phyloP scores from a whole-genome alignment of 2,797 vertebrate genomes.

The Clarias platycephalus region DNA sequence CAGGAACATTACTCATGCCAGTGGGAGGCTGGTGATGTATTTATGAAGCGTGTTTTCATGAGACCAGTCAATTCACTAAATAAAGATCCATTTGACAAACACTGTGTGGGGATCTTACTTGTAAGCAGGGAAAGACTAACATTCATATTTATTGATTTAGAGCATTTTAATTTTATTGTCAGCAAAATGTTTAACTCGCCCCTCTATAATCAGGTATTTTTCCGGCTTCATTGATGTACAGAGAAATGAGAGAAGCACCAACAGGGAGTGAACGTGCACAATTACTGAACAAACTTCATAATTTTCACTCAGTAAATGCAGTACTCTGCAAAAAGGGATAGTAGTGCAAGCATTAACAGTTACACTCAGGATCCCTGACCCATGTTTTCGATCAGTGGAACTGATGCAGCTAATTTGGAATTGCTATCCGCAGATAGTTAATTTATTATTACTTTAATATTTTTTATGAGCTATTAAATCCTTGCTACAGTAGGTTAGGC shows the following conservation, averaged over 20 bases:
- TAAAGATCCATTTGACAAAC: background rate
- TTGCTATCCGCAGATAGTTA: background rate
- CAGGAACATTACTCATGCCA: constrained; percentile 19
- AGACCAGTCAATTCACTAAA: background rate
- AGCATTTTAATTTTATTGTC: background rate
- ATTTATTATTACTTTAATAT: background rate
- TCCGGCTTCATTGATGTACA: background rate
- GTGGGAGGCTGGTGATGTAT: background rate
- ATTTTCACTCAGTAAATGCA: background rate
- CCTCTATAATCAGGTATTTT: background rate
- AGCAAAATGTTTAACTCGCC: background rate
- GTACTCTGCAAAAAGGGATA: background rate
- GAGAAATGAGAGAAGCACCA: background rate
- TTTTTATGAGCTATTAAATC: background rate
- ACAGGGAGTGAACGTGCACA: background rate
- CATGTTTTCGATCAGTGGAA: background rate
- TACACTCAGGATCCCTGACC: background rate
- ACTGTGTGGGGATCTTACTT: background rate
- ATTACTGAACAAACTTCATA: background rate
- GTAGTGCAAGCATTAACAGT: background rate
- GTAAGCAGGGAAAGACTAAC: background rate
- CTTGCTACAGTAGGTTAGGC: background rate
- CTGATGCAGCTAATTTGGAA: background rate
- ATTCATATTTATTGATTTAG: background rate
- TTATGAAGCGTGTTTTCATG: background rate